Conservation (phyloP, 2,888 invertebrate species). For the Urechis unicinctus region DNA sequence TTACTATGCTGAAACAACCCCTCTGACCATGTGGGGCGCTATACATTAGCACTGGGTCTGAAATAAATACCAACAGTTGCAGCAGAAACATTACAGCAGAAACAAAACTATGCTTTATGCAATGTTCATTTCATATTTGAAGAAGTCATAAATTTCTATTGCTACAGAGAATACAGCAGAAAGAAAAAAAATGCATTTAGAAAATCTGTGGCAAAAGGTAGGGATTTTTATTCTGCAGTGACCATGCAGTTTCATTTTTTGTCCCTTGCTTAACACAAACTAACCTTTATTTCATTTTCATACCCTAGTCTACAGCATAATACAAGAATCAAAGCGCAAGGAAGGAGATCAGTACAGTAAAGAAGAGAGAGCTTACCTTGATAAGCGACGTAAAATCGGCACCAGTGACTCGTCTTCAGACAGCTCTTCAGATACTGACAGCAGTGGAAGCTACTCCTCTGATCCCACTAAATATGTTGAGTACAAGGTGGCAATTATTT, state of each 20-base stretch:
- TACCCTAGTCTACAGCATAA: neutral
- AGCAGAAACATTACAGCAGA: too few species aligned
- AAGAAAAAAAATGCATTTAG: conserved; percentile 4
- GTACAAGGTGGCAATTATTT: conserved; percentile 1
- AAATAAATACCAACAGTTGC: too few species aligned
- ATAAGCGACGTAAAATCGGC: neutral
- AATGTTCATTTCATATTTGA: too few species aligned
- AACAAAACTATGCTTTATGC: too few species aligned
- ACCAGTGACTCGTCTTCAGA: neutral
- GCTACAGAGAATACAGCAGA: conserved; percentile 4
- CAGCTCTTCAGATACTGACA: neutral
- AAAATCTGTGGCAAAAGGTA: conserved; percentile 6
- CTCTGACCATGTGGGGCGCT: too few species aligned
- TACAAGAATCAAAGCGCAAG: neutral
- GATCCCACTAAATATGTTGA: conserved; percentile 4
- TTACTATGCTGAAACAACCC: too few species aligned
- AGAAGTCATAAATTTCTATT: too few species aligned
- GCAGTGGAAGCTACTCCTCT: conserved; percentile 1
- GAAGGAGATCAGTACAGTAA: neutral
- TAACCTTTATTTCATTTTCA: neutral
- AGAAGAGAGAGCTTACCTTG: neutral
- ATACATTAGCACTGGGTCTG: too few species aligned
- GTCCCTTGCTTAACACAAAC: too few species aligned
- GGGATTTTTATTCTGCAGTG: too few species aligned
- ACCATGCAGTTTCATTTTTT: too few species aligned